Base-by-base conservation (phyloP, 2,113 vertebrate genomes). In the Cebidichthys violaceus region DNA sequence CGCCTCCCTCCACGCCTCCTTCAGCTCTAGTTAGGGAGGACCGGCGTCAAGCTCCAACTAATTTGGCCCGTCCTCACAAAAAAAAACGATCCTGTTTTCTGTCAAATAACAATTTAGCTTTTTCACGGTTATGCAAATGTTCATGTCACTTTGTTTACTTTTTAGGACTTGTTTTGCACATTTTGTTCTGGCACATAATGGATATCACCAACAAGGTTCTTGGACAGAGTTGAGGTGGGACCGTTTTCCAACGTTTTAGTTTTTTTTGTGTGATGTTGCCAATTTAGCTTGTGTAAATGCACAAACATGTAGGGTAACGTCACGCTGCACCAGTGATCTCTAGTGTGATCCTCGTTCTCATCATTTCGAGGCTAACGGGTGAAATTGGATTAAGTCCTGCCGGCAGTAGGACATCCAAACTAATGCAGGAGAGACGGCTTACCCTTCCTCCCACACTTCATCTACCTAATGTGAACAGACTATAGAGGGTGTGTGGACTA, bases 401-500 rank as follows among this genome's bases (percentile, higher is more conserved):
- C 11, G 9, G 22, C 50, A 24, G 47, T 2, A 37, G 13, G 45
- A 45, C 24, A 60, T 8, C 15, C 37, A 9, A 70, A 52, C 66
- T 4, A 39, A 9, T 57, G 35, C 4, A 41, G 14, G 5, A 37
- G 27, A 70, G 73, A 70, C 59, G 0, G 4, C 37, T 55, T 13
- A 24, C 55, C 52, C 37, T 47, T 0, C 37, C 67, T n/a, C 55
- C 4, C 39, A 18, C 31, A 4, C 20, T 45, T 68, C 24, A 20
- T 70, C 29, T 50, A 68, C 20, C 54, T 81, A 61, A 73, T 75
- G 67, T 73, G 37, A 62, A n/a, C 29, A 17, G 43, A 75, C 33
- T 1, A 4, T 2, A 14, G 5, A 18, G 35, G 29, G 43, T 0
- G 55, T 8, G 57, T 9, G 75, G 33, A 75, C 22, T 0, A 14